These are phyloP conservation scores for Orthonychiurus folsomi DNA, from an alignment of 2,888 invertebrate species.

Conservation along the genomic window DNA sequence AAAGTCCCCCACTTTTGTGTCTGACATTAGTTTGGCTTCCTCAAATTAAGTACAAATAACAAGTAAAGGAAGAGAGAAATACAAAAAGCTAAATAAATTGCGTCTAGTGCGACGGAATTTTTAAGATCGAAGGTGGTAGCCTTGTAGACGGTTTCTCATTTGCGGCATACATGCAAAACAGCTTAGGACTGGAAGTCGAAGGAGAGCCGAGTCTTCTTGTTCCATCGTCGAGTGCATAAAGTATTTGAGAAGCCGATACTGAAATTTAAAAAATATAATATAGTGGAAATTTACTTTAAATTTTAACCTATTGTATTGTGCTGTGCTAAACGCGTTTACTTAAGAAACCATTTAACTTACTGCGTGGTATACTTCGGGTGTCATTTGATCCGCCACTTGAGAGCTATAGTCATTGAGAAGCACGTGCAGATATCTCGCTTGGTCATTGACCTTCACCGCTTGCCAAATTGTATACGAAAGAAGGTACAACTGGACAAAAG, in stretches of 20 bases:
- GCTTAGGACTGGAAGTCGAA: constrained; percentile 22
- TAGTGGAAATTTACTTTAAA: constrained; percentile 10
- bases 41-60: too few relatives aligned
- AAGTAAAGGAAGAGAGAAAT: too few relatives aligned
- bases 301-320: not conserved
- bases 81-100: too few relatives aligned
- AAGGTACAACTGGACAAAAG: constrained; percentile 2
- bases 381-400: constrained; percentile 13
- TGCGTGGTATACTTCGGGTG: constrained; percentile 21
- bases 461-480: constrained; percentile 30
- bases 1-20: too few relatives aligned
- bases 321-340: not conserved
- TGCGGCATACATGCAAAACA: constrained; percentile 18
- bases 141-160: constrained; percentile 18
- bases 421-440: constrained; percentile 28
- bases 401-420: constrained; percentile 32
- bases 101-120: too few relatives aligned
- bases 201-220: constrained; percentile 26
- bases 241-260: constrained; percentile 32
- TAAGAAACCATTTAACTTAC: constrained; percentile 11
- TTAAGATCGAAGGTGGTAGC: not conserved
- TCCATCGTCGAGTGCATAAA: constrained; percentile 37
- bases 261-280: constrained; percentile 10
- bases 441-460: constrained; percentile 29
- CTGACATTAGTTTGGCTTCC: too few relatives aligned